These are phyloP conservation scores for Montifringilla adamsi DNA, from an alignment of 2,113 vertebrate genomes.

Conservation along the genomic window DNA sequence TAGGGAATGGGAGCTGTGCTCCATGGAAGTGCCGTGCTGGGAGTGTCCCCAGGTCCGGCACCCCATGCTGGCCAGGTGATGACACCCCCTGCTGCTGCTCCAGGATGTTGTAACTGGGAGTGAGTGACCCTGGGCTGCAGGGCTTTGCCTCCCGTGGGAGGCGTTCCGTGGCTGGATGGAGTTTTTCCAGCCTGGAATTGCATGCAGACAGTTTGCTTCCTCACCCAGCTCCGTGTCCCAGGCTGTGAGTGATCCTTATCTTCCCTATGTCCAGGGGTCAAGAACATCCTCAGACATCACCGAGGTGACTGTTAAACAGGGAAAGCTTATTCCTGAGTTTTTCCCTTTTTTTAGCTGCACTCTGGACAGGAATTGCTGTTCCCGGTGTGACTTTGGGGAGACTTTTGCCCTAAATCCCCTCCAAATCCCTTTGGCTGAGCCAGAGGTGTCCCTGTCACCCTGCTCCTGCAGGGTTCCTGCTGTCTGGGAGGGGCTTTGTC, in stretches of 20 bases:
- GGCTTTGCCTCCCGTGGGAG: not conserved
- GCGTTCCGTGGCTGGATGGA: fast-evolving
- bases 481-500: not conserved
- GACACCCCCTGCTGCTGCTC: fast-evolving
- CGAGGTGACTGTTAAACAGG: not conserved
- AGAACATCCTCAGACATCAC: not conserved
- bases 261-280: not conserved
- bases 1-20: fast-evolving
- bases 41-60: fast-evolving
- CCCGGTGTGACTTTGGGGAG: fast-evolving
- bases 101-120: not conserved
- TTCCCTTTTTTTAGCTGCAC: not conserved
- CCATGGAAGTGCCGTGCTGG: not conserved
- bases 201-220: not conserved
- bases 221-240: not conserved
- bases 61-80: fast-evolving
- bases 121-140: fast-evolving
- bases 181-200: not conserved
- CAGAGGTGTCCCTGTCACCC: not conserved
- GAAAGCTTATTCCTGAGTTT: fast-evolving
- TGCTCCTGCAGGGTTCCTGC: not conserved
- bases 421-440: not conserved
- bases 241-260: not conserved
- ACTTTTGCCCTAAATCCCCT: not conserved
- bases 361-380: not conserved